Conservation (phyloP, 2,888 invertebrate genomes). For the Dorcus parallelipipedus region DNA sequence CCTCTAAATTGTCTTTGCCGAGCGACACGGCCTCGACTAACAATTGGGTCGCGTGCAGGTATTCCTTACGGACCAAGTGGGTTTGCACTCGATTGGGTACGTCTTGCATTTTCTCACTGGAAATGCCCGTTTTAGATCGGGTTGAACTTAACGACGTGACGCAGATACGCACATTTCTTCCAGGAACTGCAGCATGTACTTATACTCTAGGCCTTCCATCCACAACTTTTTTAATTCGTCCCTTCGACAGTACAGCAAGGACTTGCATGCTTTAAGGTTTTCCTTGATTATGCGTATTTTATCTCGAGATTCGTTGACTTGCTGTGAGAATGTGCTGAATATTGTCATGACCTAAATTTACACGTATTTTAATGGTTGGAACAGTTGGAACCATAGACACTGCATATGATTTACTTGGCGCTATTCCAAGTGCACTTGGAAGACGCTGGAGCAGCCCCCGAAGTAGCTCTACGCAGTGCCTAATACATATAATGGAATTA, state of each 20-base stretch:
- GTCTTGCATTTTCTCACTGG: conserved; percentile 71
- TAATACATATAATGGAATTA: conserved; percentile 37
- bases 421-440: no score
- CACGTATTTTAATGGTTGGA: no score
- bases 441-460: no score
- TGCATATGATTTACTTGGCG: no score
- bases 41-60: conserved; percentile 80
- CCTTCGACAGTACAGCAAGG: conserved; percentile 80
- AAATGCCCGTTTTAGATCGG: conserved; percentile 13
- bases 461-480: no score
- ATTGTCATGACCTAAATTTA: conserved; percentile 55
- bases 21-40: conserved; percentile 67
- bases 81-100: conserved; percentile 67
- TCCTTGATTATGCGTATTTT: conserved; percentile 76
- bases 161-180: conserved; percentile 74
- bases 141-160: neutral
- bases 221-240: conserved; percentile 92
- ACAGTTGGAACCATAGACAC: no score
- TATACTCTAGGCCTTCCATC: conserved; percentile 95
- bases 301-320: conserved; percentile 72
- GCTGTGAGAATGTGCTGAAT: conserved; percentile 72
- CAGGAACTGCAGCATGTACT: conserved; percentile 81
- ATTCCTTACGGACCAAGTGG: conserved; percentile 70
- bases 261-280: conserved; percentile 79
- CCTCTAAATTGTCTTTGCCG: conserved; percentile 70